Evolutionary conservation across 2,113 vertebrate genomes (phyloP).

Genomic region (Seriola dumerili): DNA sequence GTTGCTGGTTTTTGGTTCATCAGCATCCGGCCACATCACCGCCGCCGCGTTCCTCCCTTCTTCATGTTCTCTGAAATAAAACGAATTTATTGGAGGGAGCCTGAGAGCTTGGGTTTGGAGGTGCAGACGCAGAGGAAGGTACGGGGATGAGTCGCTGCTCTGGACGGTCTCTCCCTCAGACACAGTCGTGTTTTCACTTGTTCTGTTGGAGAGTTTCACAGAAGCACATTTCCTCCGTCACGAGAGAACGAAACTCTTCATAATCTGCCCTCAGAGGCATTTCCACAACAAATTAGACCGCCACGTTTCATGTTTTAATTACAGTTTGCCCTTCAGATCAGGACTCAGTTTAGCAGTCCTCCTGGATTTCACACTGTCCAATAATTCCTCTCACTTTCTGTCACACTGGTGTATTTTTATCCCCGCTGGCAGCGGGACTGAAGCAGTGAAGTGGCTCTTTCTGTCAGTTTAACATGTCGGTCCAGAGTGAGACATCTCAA

Average conservation of each 20-base stretch:
- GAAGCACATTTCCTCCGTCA: slow-evolving; percentile 33
- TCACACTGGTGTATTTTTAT: slow-evolving; percentile 20
- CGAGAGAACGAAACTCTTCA: slow-evolving; percentile 38
- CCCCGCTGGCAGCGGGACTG: neutral
- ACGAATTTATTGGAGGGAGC: no score
- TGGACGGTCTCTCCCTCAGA: slow-evolving; percentile 9
- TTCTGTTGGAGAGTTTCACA: slow-evolving; percentile 35
- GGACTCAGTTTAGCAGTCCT: slow-evolving; percentile 47
- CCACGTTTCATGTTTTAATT: slow-evolving; percentile 64
- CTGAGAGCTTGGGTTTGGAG: neutral
- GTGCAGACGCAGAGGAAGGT: neutral
- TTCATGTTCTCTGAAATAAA: neutral
- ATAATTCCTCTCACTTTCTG: slow-evolving; percentile 40
- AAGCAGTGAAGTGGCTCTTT: neutral
- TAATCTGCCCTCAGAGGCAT: slow-evolving; percentile 60
- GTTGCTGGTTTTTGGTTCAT: neutral
- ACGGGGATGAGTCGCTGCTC: neutral
- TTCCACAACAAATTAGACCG: slow-evolving; percentile 49
- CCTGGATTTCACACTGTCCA: slow-evolving; percentile 53
- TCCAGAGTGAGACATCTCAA: slow-evolving; percentile 27
- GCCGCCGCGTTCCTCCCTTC: neutral
- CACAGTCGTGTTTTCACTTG: slow-evolving; percentile 33
- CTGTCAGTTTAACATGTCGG: slow-evolving; percentile 5
- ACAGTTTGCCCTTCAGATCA: slow-evolving; percentile 67
- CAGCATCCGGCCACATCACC: slow-evolving; percentile 11